phyloP scores from a whole-genome alignment of 1,140 invertebrate species.

The Habropoda laboriosa region DNA sequence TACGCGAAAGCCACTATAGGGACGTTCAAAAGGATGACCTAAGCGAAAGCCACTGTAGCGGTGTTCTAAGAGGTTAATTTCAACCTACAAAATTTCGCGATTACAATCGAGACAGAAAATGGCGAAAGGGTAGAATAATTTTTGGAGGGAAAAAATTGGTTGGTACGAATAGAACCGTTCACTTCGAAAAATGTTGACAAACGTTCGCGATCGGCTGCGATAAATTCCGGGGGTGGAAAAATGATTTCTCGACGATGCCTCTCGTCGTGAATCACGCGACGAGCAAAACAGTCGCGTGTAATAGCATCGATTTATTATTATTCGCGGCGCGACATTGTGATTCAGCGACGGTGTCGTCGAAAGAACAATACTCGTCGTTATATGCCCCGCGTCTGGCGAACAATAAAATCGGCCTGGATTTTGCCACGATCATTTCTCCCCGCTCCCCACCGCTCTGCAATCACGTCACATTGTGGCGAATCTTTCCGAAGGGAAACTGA shows the following conservation, averaged over 20 bases:
- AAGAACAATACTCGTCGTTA: slow-evolving; percentile 41
- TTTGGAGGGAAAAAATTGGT: too few relatives aligned
- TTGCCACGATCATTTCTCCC: slow-evolving; percentile 3
- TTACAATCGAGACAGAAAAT: too few relatives aligned
- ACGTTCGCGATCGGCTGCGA: too few relatives aligned
- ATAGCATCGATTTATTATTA: slow-evolving; percentile 24
- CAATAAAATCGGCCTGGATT: slow-evolving; percentile 36
- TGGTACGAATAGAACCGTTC: too few relatives aligned
- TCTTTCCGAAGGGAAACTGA: neutral
- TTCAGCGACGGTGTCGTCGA: neutral
- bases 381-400: neutral
- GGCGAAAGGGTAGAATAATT: too few relatives aligned
- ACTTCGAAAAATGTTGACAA: too few relatives aligned
- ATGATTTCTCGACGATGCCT: neutral
- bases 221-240: too few relatives aligned
- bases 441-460: neutral
- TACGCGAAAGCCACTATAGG: too few relatives aligned
- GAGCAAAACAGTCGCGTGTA: neutral
- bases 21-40: too few relatives aligned
- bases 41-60: too few relatives aligned
- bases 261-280: neutral
- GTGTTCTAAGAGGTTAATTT: too few relatives aligned
- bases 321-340: neutral
- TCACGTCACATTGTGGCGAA: slow-evolving; percentile 25
- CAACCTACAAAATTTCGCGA: too few relatives aligned